These are phyloP conservation scores for Pandemis corylana DNA, from an alignment of 2,888 invertebrate species.

Conservation along the genomic window DNA sequence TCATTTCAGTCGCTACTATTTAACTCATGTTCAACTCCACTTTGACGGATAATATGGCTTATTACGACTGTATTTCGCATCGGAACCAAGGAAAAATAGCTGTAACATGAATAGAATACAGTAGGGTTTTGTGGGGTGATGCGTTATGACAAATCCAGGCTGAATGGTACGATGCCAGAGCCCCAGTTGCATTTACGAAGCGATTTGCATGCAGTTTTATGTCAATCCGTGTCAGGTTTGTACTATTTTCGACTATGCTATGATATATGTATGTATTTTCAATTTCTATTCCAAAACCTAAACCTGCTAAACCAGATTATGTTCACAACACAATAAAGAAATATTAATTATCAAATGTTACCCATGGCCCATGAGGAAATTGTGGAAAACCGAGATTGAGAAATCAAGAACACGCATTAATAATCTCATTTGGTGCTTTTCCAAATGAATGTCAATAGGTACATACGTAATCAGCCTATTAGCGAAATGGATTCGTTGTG, in stretches of 20 bases:
- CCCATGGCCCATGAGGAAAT: neutral
- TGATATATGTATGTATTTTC: no score
- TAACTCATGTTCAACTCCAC: constrained; percentile 24
- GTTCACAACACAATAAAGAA: neutral
- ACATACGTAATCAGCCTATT: neutral
- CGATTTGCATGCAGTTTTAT: constrained; percentile 22
- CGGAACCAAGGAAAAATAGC: neutral
- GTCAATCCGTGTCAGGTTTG: neutral
- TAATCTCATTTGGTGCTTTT: neutral
- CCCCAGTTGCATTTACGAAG: constrained; percentile 35
- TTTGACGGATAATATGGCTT: constrained; percentile 34
- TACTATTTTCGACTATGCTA: neutral
- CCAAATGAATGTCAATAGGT: neutral
- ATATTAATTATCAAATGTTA: neutral
- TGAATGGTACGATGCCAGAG: constrained; percentile 30
- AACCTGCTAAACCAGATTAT: neutral
- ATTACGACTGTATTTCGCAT: constrained; percentile 20
- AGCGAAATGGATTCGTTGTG: neutral
- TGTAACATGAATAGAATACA: neutral
- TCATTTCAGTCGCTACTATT: constrained; percentile 23
- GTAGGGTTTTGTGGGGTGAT: constrained; percentile 3
- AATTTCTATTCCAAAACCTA: no score
- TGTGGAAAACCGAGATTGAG: neutral
- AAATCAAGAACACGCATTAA: constrained; percentile 12
- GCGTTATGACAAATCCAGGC: constrained; percentile 27